Evolutionary conservation across 1,140 invertebrate genomes (phyloP), one percentile per base, ranked within the genome.

Genomic region (Drosophila neocordata): DNA sequence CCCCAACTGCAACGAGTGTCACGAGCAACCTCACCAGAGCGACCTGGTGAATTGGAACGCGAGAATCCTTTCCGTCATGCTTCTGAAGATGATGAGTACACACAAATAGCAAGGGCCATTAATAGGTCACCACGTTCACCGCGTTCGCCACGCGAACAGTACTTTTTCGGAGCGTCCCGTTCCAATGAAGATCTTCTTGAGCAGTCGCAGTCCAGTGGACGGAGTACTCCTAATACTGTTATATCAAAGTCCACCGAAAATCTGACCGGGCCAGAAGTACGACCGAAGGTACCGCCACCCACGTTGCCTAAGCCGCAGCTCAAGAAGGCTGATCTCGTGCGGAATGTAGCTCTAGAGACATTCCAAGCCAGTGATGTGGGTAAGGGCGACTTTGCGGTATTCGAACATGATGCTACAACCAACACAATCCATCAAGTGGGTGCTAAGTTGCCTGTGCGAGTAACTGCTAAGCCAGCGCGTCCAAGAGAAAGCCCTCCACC

Each of bases 51-150:
- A 73, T 77, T 90, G 24, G 90, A 92, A 44, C 77, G 84, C 0
- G 91, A 92, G 22, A 92, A 92, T 81, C 91, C 91, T 9, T 92
- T 92, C 70, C 79, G 87, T 0, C 60, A 80, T 31, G 65, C 74
- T 13, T 37, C 64, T 24, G 59, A 70, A 2, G 71, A 77, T 22
- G 90, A 91, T 59, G 87, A 85, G 13, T 91, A 91, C 48, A 91
- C 90, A 5, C 60, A 79, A 24, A 74, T 91, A 44, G 90, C 90
- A 51, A 90, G 81, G 53, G 84, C 80, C 0, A 75, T 91, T 27
- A 91, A 72, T 24, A 74, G 65, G 51, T 90, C 90, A 4, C 89
- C 89, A 0, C 69, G 83, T 3, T 80, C 88, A 0, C 77, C 88
- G 0, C 82, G 73, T 9, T 41, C 73, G 7, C 44, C 66, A 0